Evolutionary conservation across 2,797 vertebrate species (phyloP), one percentile per base, ranked within the genome.

Genomic region (Clamator glandarius): DNA sequence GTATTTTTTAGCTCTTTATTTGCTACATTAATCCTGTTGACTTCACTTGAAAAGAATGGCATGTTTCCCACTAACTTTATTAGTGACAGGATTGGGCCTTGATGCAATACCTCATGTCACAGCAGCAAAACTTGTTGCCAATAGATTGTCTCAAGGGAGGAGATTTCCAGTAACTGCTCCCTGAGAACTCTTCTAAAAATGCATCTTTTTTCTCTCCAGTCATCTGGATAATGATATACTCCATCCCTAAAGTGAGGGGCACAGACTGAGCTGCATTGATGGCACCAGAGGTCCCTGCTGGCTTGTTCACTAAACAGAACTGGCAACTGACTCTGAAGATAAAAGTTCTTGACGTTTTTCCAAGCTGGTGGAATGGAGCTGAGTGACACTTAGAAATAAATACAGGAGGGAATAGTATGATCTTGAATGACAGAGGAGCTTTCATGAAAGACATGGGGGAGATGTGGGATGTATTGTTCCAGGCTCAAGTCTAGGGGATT

Each of bases 251-350:
- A 97, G 92, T 96, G 87, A 92, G 91, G 92, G 87, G 89, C 74
- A 78, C 85, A 80, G 81, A 70, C 77, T 19, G 95, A 92, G 83
- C 95, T 93, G 89, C 67, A 46, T 8, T 95, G 86, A 95, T 76
- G 95, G 93, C 91, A 96, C 91, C 95, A 54, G 54, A 96, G 95
- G 97, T 95, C 93, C 93, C 93, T 97, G 96, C 92, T 96, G 96
- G 95, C 96, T 97, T 92, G 91, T 95, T 97, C 95, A 57, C 95
- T 97, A 96, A 94, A 94, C 92, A 96, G 93, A 97, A 95, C 74
- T 96, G 95, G 96, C 95, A 97, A 97, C 94, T 92, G 96, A 95
- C 90, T 96, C 96, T 84, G 84, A 91, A 97, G 96, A 97, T 93
- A 93, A 96, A 97, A 95, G 88, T 94, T 97, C 96, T 95, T 96